These are phyloP conservation scores for Sebastes steindachneri DNA, from an alignment of 2,797 vertebrate species.

Conservation along the genomic window DNA sequence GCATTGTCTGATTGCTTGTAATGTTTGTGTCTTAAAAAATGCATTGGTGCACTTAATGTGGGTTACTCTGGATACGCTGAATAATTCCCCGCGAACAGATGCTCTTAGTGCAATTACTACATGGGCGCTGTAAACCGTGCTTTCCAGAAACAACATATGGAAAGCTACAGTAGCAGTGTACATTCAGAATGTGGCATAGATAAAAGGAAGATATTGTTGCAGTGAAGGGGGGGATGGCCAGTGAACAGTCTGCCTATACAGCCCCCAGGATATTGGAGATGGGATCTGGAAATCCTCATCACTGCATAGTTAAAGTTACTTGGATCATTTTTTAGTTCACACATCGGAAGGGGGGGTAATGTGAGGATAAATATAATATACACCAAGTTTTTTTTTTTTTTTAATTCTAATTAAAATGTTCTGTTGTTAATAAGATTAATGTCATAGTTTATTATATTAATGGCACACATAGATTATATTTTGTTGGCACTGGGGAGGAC, in stretches of 20 bases:
- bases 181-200: neutral
- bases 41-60: neutral
- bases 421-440: neutral
- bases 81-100: neutral
- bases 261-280: neutral
- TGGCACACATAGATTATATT: neutral
- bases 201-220: neutral
- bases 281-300: slow-evolving; percentile 13
- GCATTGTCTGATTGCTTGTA: neutral
- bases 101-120: neutral
- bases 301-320: neutral
- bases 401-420: neutral
- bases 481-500: neutral
- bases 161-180: neutral
- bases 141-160: neutral
- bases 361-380: neutral
- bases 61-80: neutral
- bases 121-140: neutral
- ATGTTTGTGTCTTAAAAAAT: neutral
- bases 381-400: neutral
- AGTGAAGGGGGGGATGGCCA: neutral
- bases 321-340: neutral
- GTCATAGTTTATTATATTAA: neutral
- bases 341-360: neutral
- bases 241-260: slow-evolving; percentile 6